A percentile compares a stretch with the other conserved stretches of the same genome.
Evolutionary conservation across 2,888 invertebrate species (phyloP).

Genomic region (Oscheius sp.): DNA sequence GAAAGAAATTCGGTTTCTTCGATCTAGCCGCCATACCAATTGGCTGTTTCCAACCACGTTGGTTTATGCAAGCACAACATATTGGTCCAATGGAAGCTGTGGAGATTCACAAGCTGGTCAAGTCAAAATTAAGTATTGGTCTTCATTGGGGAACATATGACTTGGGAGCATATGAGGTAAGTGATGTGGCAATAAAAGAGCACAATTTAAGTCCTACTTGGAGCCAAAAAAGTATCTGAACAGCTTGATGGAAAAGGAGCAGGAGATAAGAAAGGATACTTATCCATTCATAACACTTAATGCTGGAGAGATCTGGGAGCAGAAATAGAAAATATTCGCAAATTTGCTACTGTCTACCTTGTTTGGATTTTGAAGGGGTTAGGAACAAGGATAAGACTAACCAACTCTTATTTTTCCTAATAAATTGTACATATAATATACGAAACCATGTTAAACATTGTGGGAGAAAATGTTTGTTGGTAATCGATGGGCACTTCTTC

Average conservation of each 20-base stretch:
- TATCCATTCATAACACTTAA: neutral
- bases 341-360: too few relatives aligned
- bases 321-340: too few relatives aligned
- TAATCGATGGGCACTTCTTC: too few relatives aligned
- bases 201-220: neutral
- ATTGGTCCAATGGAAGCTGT: constrained; percentile 74
- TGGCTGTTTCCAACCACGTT: constrained; percentile 74
- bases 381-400: too few relatives aligned
- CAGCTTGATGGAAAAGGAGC: neutral
- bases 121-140: constrained; percentile 72
- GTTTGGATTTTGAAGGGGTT: too few relatives aligned
- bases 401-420: too few relatives aligned
- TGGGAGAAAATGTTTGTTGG: too few relatives aligned
- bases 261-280: neutral
- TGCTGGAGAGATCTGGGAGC: neutral
- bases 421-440: too few relatives aligned
- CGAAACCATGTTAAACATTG: too few relatives aligned
- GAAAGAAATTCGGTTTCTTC: constrained; percentile 73
- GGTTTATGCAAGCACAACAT: constrained; percentile 73
- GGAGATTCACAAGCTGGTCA: constrained; percentile 73
- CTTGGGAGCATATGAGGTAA: too few relatives aligned
- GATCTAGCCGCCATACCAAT: constrained; percentile 75
- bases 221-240: neutral
- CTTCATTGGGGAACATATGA: constrained; percentile 75
- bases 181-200: too few relatives aligned